Evolutionary conservation across 1,140 invertebrate species (phyloP), one percentile per base, ranked within the genome.

Genomic region (Conopomorpha cramerella): DNA sequence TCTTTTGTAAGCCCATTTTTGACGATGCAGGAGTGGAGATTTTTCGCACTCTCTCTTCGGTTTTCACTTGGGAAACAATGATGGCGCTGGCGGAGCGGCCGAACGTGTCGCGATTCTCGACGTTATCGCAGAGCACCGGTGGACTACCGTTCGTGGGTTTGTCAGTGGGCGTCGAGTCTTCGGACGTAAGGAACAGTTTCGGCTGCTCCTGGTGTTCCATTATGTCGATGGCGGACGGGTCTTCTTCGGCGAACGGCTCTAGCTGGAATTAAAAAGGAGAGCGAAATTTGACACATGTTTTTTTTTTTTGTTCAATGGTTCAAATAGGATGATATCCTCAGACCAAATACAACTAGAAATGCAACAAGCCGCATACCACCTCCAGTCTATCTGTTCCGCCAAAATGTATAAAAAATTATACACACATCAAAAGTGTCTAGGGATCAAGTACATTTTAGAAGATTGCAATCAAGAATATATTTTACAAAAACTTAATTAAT

Each of bases 51-150:
- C 68, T 51, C 3, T 76, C 68, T 41, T 42, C 12, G 38, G 26
- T 8, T 57, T 52, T 13, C 11, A 82, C 77, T 27, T 78, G 74
- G 0, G 62, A 78, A 2, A 79, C 80, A 6, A n/a, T n/a, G n/a
- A n/a, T n/a, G n/a, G n/a, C n/a, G n/a, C 81, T 82, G 2, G 72
- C 79, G 18, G 80, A 82, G 14, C 80, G 44, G 0, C 63, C 66
- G 44, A 82, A 82, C 28, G 57, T 53, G 11, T 79, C 68, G 4
- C 37, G 33, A 39, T 39, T 44, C 4, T 55, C 33, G 1, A 58
- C 61, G 8, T 44, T 30, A 19, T 62, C 54, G 31, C 58, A 63
- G 39, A 55, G 49, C 11, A 59, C 63, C 0, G 62, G 59, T 0
- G 70, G 66, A 0, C 64, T 70, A 0, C 64, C 64, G 41, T 71